Evolutionary conservation across 2,113 vertebrate genomes (phyloP).

Genomic region (Panthera leo): DNA sequence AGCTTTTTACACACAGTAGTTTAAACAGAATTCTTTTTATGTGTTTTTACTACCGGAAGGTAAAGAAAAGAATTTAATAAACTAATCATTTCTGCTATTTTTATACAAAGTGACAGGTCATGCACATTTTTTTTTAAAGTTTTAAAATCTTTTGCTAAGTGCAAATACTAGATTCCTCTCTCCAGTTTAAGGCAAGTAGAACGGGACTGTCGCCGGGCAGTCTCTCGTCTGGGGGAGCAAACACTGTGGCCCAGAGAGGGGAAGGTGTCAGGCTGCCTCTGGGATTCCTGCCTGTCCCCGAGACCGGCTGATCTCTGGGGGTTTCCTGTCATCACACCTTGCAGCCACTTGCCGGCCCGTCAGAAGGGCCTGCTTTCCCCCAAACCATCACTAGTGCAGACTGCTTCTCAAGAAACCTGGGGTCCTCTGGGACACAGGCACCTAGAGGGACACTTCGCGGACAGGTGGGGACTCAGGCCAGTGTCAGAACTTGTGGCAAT

Average conservation of each 20-base stretch:
- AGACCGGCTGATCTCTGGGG: background rate
- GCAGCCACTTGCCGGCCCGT: background rate
- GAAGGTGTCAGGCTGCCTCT: background rate
- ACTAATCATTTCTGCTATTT: slow-evolving; percentile 79
- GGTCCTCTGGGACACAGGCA: background rate
- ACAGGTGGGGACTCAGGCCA: fast-evolving
- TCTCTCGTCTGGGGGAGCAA: background rate
- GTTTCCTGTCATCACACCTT: background rate
- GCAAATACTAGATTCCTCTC: slow-evolving; percentile 87
- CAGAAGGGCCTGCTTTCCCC: fast-evolving
- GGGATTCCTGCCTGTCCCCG: background rate
- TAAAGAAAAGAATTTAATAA: slow-evolving; percentile 86
- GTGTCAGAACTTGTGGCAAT: background rate
- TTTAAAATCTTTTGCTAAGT: slow-evolving; percentile 83
- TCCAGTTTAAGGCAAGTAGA: slow-evolving; percentile 90
- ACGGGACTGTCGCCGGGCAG: slow-evolving; percentile 48
- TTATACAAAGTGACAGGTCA: slow-evolving; percentile 85
- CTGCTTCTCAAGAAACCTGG: fast-evolving
- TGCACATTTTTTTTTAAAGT: slow-evolving; percentile 81
- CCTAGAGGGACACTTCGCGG: too few relatives aligned
- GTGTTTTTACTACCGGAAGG: slow-evolving; percentile 80
- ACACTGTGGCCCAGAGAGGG: background rate
- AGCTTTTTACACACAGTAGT: slow-evolving; percentile 85
- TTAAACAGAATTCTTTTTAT: slow-evolving; percentile 67
- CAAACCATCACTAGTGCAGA: fast-evolving